These are phyloP conservation scores for Fringilla coelebs DNA, from an alignment of 2,797 vertebrate genomes.

Conservation along the genomic window DNA sequence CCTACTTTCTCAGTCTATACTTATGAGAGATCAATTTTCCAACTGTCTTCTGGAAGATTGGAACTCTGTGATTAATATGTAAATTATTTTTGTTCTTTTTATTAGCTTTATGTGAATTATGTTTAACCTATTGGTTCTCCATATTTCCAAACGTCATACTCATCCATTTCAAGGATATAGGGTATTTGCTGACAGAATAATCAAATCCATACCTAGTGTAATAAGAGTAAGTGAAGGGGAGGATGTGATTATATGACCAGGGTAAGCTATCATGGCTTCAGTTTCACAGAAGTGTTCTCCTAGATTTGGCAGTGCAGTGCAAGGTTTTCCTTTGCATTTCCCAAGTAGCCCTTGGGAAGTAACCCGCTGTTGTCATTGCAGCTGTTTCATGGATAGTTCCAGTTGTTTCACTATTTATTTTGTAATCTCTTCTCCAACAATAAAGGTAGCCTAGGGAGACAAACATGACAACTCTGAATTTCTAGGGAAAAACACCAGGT, in stretches of 20 bases:
- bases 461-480: neutral
- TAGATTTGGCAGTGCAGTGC: neutral
- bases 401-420: neutral
- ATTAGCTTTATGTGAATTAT: slow-evolving; percentile 51
- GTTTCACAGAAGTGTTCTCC: neutral
- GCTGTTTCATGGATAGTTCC: neutral
- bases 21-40: slow-evolving; percentile 15
- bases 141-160: slow-evolving; percentile 27
- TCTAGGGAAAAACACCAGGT: neutral
- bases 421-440: neutral
- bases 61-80: slow-evolving; percentile 45
- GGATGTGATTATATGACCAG: neutral
- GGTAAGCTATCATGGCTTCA: neutral
- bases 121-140: slow-evolving; percentile 23
- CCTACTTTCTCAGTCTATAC: neutral
- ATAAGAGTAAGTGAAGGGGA: slow-evolving; percentile 24
- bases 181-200: slow-evolving; percentile 26
- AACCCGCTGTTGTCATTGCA: neutral
- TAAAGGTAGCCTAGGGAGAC: neutral
- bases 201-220: slow-evolving; percentile 14
- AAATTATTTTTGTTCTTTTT: slow-evolving; percentile 49
- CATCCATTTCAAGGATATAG: slow-evolving; percentile 20
- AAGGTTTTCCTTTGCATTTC: neutral
- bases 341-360: neutral
- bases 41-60: slow-evolving; percentile 27